These are phyloP conservation scores for Amiota communis DNA, from an alignment of 2,888 invertebrate genomes.

Conservation along the genomic window DNA sequence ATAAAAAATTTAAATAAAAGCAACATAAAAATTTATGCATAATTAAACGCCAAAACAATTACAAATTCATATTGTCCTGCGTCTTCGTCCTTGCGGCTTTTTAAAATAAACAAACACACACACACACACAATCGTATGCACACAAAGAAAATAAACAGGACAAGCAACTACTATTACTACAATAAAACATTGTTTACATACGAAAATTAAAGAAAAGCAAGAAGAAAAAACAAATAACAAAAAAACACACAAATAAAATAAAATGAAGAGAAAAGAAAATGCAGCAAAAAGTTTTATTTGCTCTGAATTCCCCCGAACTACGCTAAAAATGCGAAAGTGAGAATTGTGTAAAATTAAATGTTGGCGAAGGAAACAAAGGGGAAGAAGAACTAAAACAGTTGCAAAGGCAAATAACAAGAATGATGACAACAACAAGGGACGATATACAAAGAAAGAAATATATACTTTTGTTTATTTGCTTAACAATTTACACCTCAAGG, in stretches of 20 bases:
- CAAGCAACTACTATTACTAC: neutral
- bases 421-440: neutral
- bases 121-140: slow-evolving; percentile 7
- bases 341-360: neutral
- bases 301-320: slow-evolving; percentile 3
- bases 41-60: slow-evolving; percentile 25
- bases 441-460: slow-evolving; percentile 23
- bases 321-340: slow-evolving; percentile 18
- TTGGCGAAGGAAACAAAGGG: neutral
- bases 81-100: slow-evolving; percentile 23
- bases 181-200: slow-evolving; percentile 5
- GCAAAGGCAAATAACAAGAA: slow-evolving; percentile 9
- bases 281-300: slow-evolving; percentile 20
- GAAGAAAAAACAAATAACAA: slow-evolving; percentile 9
- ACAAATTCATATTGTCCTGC: slow-evolving; percentile 19
- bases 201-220: slow-evolving; percentile 8
- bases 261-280: slow-evolving; percentile 13
- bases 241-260: neutral
- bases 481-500: slow-evolving; percentile 58
- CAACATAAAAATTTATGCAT: slow-evolving; percentile 17
- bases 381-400: neutral
- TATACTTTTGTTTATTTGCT: slow-evolving; percentile 50
- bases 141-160: neutral
- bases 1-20: slow-evolving; percentile 31
- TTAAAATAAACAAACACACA: slow-evolving; percentile 21